Base-by-base conservation (phyloP, 1,140 invertebrate genomes). In the Aphaenogaster floridana region DNA sequence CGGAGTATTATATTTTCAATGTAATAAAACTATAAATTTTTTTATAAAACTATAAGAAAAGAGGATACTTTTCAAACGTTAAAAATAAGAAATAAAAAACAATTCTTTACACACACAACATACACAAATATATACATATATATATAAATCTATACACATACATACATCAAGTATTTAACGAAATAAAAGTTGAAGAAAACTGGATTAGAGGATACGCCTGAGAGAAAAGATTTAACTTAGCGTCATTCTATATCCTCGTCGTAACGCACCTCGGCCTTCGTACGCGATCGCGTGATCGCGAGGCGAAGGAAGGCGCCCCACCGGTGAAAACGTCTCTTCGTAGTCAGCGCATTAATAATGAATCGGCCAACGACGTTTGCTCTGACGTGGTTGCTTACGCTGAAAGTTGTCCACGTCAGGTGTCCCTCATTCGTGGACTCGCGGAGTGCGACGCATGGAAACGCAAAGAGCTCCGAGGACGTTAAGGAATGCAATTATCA, bases 341-440 rank as follows among this genome's bases (percentile, higher is more conserved):
- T 42, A 21, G 36, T 50, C 36, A 66, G 48, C 61, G 15, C 83
- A 92, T 91, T 91, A 91, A 91, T 92, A 92, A 92, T 91, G 74
- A 89, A 91, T 91, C 69, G 89, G 84, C 54, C 81, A 83, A 76
- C 72, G 59, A 88, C 85, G 52, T 54, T 77, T 74, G 39, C 36
- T 66, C 87, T 92, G 91, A 92, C 91, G 91, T 92, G 90, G 91
- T 91, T 86, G 83, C 87, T 90, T 89, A 89, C 86, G 90, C 61
- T 87, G 39, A 50, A 85, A 80, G 61, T 84, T 71, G 80, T 85
- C 89, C 87, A 90, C 89, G 91, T 92, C 91, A 92, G 86, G 59
- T 88, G 36, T 83, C 50, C 63, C 72, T 52, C 34, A 1, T n/a
- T 11, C 17, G 74, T 11, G 87, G 87, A 48, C 17, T 71, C 34